Base-by-base conservation (phyloP, 2,888 invertebrate genomes). In the Ormia ochracea region DNA sequence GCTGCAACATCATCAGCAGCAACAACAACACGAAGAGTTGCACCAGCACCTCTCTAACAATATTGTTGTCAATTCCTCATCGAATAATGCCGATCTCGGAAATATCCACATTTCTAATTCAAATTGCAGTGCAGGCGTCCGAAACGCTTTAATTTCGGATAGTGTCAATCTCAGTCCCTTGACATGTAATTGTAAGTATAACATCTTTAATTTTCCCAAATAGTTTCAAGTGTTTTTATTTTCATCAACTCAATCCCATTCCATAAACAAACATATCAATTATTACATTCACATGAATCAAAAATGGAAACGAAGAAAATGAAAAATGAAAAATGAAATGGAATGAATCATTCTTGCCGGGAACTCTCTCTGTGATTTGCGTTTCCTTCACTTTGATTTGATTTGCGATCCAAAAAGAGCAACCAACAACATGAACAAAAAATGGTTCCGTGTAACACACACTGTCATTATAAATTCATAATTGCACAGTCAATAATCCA, bases 301-400 rank as follows among this genome's bases (percentile, higher is more conserved):
- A 33, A 41, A 38, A 68, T 59, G 41, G 52, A 58, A 75, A 73
- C 48, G 68, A 38, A 74, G 65, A 65, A 56, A 54, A 26, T 6
- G 3, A 28, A 43, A 31, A 48, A 19, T 58, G 38, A 48, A 36
- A 23, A 10, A 31, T 14, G 41, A 48, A 56, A 3, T 33, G 6
- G 10, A 33, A 41, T 58, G 87, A 85, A 83, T 83, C 83, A 83
- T 84, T 82, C 89, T 89, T 85, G 87, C 90, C 93, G 93, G 93
- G 95, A 91, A 92, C 94, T 95, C 93, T 91, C 91, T 90, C 94
- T 94, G 95, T 95, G 95, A 94, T 92, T 82, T 91, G 95, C 96
- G 94, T 93, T 88, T 90, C 83, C 81, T 83, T 68, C 73, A 76
- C 69, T 19, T 61, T 75, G 63, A 68, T 77, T 59, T 72, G 80